Evolutionary conservation across 1,140 invertebrate genomes (phyloP).

Genomic region (Zophobas morio): DNA sequence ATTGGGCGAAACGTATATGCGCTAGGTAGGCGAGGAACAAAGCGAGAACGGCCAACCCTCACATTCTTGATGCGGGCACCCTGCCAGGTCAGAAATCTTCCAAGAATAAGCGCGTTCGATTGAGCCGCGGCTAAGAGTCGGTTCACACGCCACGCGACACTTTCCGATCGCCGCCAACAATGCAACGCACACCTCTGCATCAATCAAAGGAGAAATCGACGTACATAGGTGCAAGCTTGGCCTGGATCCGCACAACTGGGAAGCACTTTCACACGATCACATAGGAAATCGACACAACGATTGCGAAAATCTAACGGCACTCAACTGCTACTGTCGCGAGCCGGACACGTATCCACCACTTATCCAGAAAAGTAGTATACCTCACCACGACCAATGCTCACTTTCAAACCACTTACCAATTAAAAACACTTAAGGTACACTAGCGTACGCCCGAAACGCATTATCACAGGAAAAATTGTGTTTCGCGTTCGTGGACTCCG

Average conservation of each 20-base stretch:
- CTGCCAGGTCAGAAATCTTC: constrained; percentile 44
- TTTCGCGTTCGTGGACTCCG: background rate
- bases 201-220: constrained; percentile 40
- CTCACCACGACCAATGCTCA: constrained; percentile 10
- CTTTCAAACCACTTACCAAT: constrained; percentile 51
- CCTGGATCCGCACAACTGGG: constrained; percentile 47
- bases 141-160: constrained; percentile 22
- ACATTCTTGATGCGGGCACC: constrained; percentile 41
- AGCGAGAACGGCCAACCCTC: constrained; percentile 30
- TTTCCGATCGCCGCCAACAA: constrained; percentile 11
- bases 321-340: constrained; percentile 9
- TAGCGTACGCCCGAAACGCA: background rate
- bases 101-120: background rate
- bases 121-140: background rate
- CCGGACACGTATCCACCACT: constrained; percentile 43
- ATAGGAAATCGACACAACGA: constrained; percentile 1
- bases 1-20: background rate
- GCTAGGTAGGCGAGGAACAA: constrained; percentile 25
- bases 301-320: constrained; percentile 30
- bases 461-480: constrained; percentile 9
- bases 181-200: constrained; percentile 21
- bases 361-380: background rate
- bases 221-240: constrained; percentile 41
- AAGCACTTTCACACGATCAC: constrained; percentile 56
- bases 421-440: background rate